Conservation (phyloP, 2,797 vertebrate genomes). For the Lindbergichthys nudifrons region DNA sequence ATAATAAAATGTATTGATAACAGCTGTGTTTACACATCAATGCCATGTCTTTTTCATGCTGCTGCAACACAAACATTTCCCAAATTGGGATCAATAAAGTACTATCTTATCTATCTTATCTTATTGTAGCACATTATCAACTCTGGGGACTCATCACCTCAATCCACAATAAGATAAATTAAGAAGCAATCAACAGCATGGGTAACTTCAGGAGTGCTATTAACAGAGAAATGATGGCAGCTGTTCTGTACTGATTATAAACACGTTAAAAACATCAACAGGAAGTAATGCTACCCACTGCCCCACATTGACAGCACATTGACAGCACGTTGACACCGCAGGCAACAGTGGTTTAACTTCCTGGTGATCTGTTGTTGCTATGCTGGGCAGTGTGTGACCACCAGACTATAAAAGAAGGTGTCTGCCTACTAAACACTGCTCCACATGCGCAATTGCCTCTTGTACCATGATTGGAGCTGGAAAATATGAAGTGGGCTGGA, state of each 20-base stretch:
- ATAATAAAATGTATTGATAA: too few species aligned
- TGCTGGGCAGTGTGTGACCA: conserved; percentile 19
- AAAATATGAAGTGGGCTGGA: neutral
- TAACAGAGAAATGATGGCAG: conserved; percentile 22
- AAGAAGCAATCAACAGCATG: neutral
- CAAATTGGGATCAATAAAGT: too few species aligned
- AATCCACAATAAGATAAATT: neutral
- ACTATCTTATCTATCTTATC: too few species aligned
- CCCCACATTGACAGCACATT: conserved; percentile 31
- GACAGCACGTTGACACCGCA: conserved; percentile 27
- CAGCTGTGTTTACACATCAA: too few species aligned
- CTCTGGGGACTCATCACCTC: neutral
- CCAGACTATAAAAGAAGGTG: neutral
- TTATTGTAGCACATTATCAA: neutral
- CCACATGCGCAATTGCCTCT: neutral
- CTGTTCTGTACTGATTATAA: conserved; percentile 29
- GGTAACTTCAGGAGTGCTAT: neutral
- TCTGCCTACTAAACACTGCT: conserved; percentile 1
- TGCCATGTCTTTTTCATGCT: too few species aligned
- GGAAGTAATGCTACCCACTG: conserved; percentile 56
- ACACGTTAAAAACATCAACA: conserved; percentile 51
- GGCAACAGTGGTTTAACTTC: conserved; percentile 37
- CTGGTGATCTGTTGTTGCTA: conserved; percentile 44
- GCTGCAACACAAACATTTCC: too few species aligned
- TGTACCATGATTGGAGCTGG: neutral